Evolutionary conservation across 1,140 invertebrate genomes (phyloP).

Genomic region (Pseudobourletiella spinata): DNA sequence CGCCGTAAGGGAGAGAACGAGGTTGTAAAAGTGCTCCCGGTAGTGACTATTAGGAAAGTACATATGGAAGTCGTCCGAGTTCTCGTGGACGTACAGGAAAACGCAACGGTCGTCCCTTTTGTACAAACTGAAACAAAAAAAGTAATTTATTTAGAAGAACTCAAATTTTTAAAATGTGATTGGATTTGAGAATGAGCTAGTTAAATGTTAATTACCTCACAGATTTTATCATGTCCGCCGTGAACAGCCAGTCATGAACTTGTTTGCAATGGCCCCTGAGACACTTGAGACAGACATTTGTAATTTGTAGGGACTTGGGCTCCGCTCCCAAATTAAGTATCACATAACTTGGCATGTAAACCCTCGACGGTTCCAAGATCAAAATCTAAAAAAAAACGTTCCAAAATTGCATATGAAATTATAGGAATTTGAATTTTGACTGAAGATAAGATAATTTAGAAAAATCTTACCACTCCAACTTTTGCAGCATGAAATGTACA

Average conservation of each 20-base stretch:
- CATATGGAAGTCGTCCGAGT: conserved; percentile 98
- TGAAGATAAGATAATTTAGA: no score
- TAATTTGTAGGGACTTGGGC: conserved; percentile 79
- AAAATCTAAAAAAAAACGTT: no score
- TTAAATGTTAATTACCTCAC: conserved; percentile 56
- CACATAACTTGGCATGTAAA: conserved; percentile 88
- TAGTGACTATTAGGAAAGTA: conserved; percentile 84
- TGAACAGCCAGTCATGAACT: conserved; percentile 90
- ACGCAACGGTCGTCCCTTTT: conserved; percentile 91
- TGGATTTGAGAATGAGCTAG: no score
- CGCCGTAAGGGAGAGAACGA: conserved; percentile 71
- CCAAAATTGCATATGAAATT: no score
- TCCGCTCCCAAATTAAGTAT: conserved; percentile 89
- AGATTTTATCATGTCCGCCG: conserved; percentile 80
- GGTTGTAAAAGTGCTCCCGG: conserved; percentile 70
- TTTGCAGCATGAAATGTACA: background rate
- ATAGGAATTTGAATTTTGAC: no score
- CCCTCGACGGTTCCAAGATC: conserved; percentile 85
- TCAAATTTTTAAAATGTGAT: background rate
- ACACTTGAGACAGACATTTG: conserved; percentile 69
- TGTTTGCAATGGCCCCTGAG: conserved; percentile 66
- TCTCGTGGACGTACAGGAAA: conserved; percentile 95
- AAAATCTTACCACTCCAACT: no score
- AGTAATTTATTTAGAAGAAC: background rate
- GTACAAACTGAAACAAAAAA: conserved; percentile 59